Evolutionary conservation across 2,888 invertebrate species (phyloP), one percentile per base, ranked within the genome.

Genomic region (Hesperia comma): DNA sequence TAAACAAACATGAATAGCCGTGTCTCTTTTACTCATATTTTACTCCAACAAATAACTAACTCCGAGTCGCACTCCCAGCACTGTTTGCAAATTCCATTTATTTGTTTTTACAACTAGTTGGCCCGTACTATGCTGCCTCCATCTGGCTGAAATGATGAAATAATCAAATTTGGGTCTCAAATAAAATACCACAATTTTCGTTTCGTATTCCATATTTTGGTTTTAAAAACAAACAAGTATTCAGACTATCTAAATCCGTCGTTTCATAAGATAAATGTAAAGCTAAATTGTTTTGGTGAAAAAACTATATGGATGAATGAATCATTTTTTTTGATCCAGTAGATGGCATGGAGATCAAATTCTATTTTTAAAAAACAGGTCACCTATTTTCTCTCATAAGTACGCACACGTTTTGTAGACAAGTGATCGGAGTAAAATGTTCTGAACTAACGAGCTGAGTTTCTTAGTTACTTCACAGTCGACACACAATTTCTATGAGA

Each of bases 91-190:
- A 53, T 61, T 40, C 40, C 49, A 49, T 61, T 61, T 61, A 61
- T 61, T 53, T 61, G 51, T 58, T 61, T 61, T 53, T 53, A 61
- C 49, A 61, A 61, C 53, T 26, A 37, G 57, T 43, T 43, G 51
- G 53, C 40, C 17, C 51, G 15, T 37, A 40, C n/a, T 61, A 40
- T 61, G 49, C 17, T 61, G 49, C 17, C 12, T 7, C 8, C 58
- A 46, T 26, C 33, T 17, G 51, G 51, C 40, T 61, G 51, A 53
- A 61, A 61, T 61, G 51, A 61, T 43, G 21, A 26, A 32, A 46
- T 58, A 58, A 46, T 46, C 10, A 58, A 58, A 26, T 58, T 58
- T 40, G 7, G 41, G 6, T 14, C 51, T 4, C 32, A 54, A 54
- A 54, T 17, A 54, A 54, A 54, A 54, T 33, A 15, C 33, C 8